phyloP scores from a whole-genome alignment of 2,113 vertebrate species.

The Neolamprologus devosi region DNA sequence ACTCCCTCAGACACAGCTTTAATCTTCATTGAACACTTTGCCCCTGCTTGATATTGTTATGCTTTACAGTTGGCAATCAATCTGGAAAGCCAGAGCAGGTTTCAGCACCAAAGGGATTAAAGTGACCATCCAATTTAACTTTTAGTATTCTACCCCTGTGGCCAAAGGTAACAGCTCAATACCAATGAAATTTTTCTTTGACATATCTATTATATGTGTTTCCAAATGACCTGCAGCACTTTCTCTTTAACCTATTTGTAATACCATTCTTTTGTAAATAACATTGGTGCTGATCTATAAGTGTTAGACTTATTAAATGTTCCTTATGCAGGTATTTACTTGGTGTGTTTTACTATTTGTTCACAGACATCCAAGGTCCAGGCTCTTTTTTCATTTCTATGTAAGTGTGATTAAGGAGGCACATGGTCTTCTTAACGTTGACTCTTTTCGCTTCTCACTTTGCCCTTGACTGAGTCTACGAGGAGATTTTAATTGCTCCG shows the following conservation, averaged over 20 bases:
- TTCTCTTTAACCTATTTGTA: not conserved
- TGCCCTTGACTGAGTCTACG: not conserved
- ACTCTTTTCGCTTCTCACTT: not conserved
- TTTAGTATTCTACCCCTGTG: conserved; percentile 9
- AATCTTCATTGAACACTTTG: conserved; percentile 8
- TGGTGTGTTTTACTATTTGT: not conserved
- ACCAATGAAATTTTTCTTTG: not conserved
- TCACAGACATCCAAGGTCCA: not conserved
- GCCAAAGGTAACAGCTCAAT: conserved; percentile 11
- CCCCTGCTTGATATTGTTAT: conserved; percentile 9
- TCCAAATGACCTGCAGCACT: conserved; percentile 3
- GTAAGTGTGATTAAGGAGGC: not conserved
- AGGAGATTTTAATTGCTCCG: conserved; percentile 54
- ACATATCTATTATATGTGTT: not conserved
- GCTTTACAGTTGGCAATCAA: conserved; percentile 19
- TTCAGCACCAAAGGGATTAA: conserved; percentile 26
- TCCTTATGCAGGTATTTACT: not conserved
- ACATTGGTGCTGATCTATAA: not conserved
- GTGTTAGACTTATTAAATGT: not conserved
- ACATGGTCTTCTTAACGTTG: not conserved
- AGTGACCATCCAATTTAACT: conserved; percentile 4
- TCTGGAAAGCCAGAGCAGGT: not conserved
- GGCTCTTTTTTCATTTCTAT: not conserved
- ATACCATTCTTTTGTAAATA: not conserved
- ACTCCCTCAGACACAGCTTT: not conserved